These are phyloP conservation scores for Linepithema humile DNA, from an alignment of 1,140 invertebrate species.

Conservation along the genomic window DNA sequence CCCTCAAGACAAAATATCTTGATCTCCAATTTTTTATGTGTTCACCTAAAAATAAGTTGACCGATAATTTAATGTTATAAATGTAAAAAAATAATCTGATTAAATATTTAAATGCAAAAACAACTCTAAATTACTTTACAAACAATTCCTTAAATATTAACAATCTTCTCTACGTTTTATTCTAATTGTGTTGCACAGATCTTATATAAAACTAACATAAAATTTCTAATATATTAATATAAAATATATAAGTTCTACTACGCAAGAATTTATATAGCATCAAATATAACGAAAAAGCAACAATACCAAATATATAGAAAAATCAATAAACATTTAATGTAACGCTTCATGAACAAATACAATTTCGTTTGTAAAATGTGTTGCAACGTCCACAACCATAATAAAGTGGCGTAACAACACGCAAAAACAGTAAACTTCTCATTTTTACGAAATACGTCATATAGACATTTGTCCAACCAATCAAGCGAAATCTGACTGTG, in stretches of 20 bases:
- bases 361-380: not conserved
- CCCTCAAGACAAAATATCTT: conserved; percentile 97
- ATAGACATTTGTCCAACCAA: not conserved
- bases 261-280: not conserved
- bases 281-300: not conserved
- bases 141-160: not conserved
- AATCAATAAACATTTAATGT: not conserved
- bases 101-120: not conserved
- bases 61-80: not conserved
- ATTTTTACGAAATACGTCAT: not conserved
- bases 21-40: conserved; percentile 98
- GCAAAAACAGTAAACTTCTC: not conserved
- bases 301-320: not conserved
- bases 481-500: not conserved
- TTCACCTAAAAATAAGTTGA: conserved; percentile 86
- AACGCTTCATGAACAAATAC: too few relatives aligned
- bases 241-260: not conserved
- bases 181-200: not conserved
- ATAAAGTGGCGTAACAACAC: not conserved
- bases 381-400: too few relatives aligned
- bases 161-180: not conserved
- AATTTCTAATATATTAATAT: not conserved
- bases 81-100: not conserved
- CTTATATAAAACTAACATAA: not conserved
- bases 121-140: not conserved